Evolutionary conservation across 2,113 vertebrate genomes (phyloP).

Genomic region (Gallinago undulata): DNA sequence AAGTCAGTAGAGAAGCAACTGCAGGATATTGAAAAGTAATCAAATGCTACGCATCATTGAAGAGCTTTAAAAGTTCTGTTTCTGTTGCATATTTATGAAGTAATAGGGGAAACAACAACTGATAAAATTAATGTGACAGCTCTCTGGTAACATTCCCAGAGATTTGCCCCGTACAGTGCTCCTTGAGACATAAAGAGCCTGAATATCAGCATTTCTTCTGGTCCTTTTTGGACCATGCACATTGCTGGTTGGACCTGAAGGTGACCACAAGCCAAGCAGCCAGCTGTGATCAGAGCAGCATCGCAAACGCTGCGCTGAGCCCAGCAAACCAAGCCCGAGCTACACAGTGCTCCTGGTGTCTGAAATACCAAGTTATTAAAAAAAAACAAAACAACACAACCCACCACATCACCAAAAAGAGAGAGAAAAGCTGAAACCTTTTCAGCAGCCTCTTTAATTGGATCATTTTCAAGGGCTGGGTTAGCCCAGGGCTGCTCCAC

Average conservation of each 20-base stretch:
- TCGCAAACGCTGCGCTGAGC: background rate
- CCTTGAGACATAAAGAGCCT: background rate
- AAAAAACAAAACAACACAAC: too few species aligned
- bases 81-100: background rate
- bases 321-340: background rate
- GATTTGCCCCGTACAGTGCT: background rate
- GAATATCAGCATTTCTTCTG: background rate
- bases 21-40: background rate
- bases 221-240: background rate
- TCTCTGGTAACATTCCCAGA: background rate
- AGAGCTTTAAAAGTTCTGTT: background rate
- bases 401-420: background rate
- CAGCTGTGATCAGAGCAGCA: fast-evolving
- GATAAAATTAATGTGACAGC: background rate
- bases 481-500: background rate
- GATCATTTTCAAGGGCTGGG: background rate
- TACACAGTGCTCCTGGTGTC: fast-evolving
- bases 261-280: fast-evolving
- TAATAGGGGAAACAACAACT: background rate
- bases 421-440: background rate
- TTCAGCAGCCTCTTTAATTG: background rate
- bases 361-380: background rate
- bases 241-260: background rate
- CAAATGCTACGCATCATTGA: background rate
- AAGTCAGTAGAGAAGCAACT: background rate